Conservation (phyloP, 2,888 invertebrate species). For the Thyatira batis region DNA sequence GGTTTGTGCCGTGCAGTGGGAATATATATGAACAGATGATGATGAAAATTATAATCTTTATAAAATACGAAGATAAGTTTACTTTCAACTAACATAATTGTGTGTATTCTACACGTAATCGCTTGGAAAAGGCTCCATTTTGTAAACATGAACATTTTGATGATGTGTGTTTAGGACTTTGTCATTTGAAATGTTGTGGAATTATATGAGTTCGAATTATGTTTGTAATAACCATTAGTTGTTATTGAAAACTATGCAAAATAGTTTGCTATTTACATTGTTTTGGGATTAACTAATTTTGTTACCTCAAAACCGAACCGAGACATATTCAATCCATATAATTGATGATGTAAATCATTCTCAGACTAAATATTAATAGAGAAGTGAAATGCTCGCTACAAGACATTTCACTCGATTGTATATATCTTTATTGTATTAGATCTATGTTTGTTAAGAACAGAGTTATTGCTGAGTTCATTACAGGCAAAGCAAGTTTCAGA, state of each 20-base stretch:
- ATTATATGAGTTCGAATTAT: not conserved
- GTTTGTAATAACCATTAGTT: not conserved
- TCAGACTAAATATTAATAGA: no score
- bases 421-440: no score
- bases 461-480: no score
- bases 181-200: not conserved
- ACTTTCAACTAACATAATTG: not conserved
- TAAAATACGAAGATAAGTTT: not conserved
- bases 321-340: not conserved
- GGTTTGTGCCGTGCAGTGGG: no score
- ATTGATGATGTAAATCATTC: no score
- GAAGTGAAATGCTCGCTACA: no score
- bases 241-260: not conserved
- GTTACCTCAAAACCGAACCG: not conserved
- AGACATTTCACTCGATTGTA: no score
- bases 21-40: no score
- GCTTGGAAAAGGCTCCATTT: not conserved
- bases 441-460: no score
- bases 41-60: not conserved
- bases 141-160: constrained; percentile 1
- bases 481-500: no score
- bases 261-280: not conserved
- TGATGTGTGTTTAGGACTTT: constrained; percentile 2
- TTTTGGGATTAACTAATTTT: not conserved
- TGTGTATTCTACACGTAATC: not conserved